A percentile compares a stretch with the other conserved stretches of the same genome.
These are phyloP conservation scores for Bruchidius siliquastri DNA, from an alignment of 2,888 invertebrate species.

Conservation along the genomic window DNA sequence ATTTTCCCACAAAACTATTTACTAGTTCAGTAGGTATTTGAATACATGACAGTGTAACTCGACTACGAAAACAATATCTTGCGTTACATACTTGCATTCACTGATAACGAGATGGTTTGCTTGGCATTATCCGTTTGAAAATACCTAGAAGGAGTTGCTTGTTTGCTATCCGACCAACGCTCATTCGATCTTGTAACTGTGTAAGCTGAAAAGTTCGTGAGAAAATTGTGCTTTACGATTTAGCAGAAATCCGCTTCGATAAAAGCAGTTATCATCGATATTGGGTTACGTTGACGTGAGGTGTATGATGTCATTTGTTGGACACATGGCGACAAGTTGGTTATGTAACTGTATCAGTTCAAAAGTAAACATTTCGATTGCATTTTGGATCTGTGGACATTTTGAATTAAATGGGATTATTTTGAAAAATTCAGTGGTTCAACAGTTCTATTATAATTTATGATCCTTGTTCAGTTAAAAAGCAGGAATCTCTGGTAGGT, in stretches of 20 bases:
- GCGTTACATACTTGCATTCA: constrained; percentile 18
- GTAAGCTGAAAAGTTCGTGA: not conserved
- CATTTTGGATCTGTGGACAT: too few species aligned
- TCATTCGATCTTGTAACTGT: not conserved
- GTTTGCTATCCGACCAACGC: not conserved
- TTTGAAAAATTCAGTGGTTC: too few species aligned
- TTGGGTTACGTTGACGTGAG: not conserved
- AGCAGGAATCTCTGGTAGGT: too few species aligned
- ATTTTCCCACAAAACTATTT: not conserved
- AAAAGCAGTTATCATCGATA: not conserved
- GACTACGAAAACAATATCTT: constrained; percentile 24
- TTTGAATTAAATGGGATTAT: too few species aligned
- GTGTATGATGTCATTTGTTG: not conserved
- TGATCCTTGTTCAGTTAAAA: too few species aligned
- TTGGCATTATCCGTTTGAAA: constrained; percentile 18
- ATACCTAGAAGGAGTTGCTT: constrained; percentile 18
- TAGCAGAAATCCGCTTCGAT: not conserved
- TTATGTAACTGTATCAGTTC: too few species aligned
- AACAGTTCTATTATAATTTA: too few species aligned
- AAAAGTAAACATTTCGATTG: too few species aligned
- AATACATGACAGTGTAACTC: not conserved
- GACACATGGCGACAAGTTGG: too few species aligned
- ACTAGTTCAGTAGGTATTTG: not conserved
- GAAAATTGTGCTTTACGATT: not conserved
- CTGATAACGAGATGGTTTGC: constrained; percentile 27